Evolutionary conservation across 30 jellyfish, hydroid and myxozoan genomes (phyloP), one percentile per base, ranked within the genome.

Genomic region (Pelagia noctiluca): DNA sequence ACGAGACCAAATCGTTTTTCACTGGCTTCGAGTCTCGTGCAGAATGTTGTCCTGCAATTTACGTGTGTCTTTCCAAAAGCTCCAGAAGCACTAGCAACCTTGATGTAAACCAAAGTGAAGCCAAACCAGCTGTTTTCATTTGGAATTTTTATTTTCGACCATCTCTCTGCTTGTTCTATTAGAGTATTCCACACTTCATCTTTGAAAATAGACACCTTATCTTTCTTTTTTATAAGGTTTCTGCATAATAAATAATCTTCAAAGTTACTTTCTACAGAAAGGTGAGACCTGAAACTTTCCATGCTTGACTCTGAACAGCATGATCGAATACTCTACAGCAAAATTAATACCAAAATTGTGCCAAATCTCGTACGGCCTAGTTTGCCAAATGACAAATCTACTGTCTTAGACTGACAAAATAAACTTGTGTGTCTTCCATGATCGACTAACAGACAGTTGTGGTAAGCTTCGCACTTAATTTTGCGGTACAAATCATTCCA

Each of bases 11-110:
- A 63, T 21, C 23, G 22, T 63, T 25, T 13, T 63, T 63, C 77
- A 63, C 2, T 18, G 19, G 2, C 24, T 10, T 63, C 77, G 24
- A 63, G 25, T 34, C 13, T 63, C 28, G 77, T 63, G 7, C 77
- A 5, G 24, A 63, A 63, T 11, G 77, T 18, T 28, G 77, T 63
- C 28, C 77, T 63, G 77, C 77, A 63, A 3, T 7, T 25, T 13
- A 25, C 23, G 57, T 63, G 77, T 28, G 77, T 50, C 24, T 34
- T 63, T 10, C 77, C 77, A 11, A 3, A 34, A 63, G 77, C 52
- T 2, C 24, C 28, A 4, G 11, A 2, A 63, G 11, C 28, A 28
- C 23, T 63, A 3, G 13, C 24, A 18, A 60, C 35, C 77, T 28
- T 63, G 7, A 18, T 8, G 57, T 63, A 34, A 30, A 63, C 77